Evolutionary conservation across 1,140 invertebrate species (phyloP), one percentile per base, ranked within the genome.

Genomic region (Zaprionus vittiger): DNA sequence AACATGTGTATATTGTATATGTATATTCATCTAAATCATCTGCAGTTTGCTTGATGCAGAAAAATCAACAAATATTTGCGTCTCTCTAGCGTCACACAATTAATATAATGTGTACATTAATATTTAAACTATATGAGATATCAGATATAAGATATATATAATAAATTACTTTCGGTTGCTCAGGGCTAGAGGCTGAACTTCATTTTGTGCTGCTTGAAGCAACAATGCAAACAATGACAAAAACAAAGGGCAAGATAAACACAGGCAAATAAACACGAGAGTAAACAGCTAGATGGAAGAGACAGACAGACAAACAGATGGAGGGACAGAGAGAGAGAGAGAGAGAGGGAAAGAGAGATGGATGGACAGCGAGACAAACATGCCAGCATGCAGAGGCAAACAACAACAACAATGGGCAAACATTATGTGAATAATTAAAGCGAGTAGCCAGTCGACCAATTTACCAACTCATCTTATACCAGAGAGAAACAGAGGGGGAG

Each of bases 391-490:
- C 55, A 61, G 59, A 63, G 54, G 66, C 63, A 80, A 79, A 77
- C 74, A 69, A 68, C 67, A 72, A 37, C 15, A 72, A 37, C 15
- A 64, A 38, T n/a, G 59, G 34, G 60, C 60, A 57, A 62, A 73
- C 34, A 77, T 77, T 71, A 78, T 80, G 83, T 87, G 54, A 83
- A 87, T 89, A 87, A 87, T 83, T 89, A 78, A 83, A 68, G 70
- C 38, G 52, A 55, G 78, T 68, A 75, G 72, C 44, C 64, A 60
- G 31, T 67, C 24, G 49, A 57, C 20, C 66, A 34, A 52, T 56
- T 65, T 26, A 55, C 12, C 57, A 55, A 57, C 5, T 15, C 52
- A 57, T 15, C 26, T 24, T 7, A 38, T 6, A 17, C 14, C 15
- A 37, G 17, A 14, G 4, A 41, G 1, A 59, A 15, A 20, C 15